Percentiles rank a stretch among this genome's conserved stretches.
These are phyloP conservation scores for Aeoliscus strigatus DNA, from an alignment of 2,797 vertebrate species.

Conservation along the genomic window DNA sequence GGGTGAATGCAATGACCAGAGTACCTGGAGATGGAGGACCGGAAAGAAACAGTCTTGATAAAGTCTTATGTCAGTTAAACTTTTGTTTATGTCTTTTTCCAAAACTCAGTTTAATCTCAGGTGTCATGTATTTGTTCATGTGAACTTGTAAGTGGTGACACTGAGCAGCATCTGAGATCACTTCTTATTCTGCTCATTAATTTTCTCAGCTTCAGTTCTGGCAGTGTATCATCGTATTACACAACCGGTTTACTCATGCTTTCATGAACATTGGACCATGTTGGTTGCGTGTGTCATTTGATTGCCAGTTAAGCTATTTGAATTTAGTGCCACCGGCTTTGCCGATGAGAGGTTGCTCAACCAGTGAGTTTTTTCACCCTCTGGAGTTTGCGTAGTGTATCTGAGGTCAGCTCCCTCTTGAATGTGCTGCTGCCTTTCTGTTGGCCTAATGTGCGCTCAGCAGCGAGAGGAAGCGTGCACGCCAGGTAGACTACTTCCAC, in stretches of 20 bases:
- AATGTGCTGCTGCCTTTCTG: constrained; percentile 40
- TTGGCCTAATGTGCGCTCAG: constrained; percentile 41
- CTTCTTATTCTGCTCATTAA: constrained; percentile 2
- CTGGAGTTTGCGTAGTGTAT: constrained; percentile 40
- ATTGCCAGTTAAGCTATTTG: constrained; percentile 22
- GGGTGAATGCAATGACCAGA: constrained; percentile 40
- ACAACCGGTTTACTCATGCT: constrained; percentile 8
- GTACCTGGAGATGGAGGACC: constrained; percentile 39
- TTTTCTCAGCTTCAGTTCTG: constrained; percentile 12
- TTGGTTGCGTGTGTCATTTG: constrained; percentile 6
- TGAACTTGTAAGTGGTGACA: too few relatives aligned
- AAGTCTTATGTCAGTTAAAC: constrained; percentile 1
- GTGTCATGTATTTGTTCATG: neutral
- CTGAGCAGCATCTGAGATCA: neutral
- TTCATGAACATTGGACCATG: neutral
- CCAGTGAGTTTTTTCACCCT: constrained; percentile 51
- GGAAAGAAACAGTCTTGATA: constrained; percentile 8
- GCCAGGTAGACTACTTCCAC: constrained; percentile 65
- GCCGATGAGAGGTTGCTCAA: constrained; percentile 42
- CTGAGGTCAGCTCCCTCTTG: constrained; percentile 41
- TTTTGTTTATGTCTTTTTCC: neutral
- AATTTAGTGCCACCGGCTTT: constrained; percentile 12
- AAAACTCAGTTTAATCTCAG: too few relatives aligned
- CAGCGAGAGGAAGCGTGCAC: constrained; percentile 30
- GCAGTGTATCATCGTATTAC: constrained; percentile 14